A percentile compares a stretch with the other conserved stretches of the same genome.
Conservation (phyloP, 2,797 vertebrate genomes). For the Otolemur crassicaudatus region DNA sequence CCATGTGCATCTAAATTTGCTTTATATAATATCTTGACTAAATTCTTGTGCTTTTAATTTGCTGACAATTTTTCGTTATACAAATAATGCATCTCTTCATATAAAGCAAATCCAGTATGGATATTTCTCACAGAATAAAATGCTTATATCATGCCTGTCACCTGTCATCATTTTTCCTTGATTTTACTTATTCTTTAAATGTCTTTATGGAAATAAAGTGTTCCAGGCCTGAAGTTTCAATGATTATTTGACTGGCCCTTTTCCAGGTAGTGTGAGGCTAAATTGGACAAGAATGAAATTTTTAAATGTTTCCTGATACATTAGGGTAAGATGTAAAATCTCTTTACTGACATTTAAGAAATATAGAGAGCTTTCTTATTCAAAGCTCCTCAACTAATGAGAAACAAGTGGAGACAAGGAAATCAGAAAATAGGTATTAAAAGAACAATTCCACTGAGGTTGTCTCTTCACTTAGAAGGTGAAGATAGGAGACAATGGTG, state of each 20-base stretch:
- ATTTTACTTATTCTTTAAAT: not conserved
- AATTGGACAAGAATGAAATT: not conserved
- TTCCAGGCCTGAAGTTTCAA: not conserved
- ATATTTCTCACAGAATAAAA: not conserved
- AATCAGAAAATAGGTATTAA: not conserved
- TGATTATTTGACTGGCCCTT: not conserved
- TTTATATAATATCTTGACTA: slow-evolving; percentile 39
- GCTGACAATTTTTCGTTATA: not conserved
- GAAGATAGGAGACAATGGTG: not conserved
- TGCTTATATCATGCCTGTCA: not conserved
- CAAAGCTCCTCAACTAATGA: not conserved
- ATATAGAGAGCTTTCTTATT: not conserved
- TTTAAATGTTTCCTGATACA: not conserved
- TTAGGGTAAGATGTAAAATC: not conserved
- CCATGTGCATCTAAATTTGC: slow-evolving; percentile 11
- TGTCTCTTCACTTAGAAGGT: not conserved
- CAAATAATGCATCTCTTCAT: not conserved
- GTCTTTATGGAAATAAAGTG: not conserved
- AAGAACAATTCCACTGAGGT: not conserved
- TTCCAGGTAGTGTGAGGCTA: not conserved
- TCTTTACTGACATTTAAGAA: slow-evolving; percentile 8
- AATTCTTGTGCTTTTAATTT: slow-evolving; percentile 34
- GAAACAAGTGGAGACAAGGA: not conserved
- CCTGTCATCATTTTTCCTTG: not conserved
- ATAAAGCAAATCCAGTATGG: not conserved